Evolutionary conservation across 2,888 invertebrate species (phyloP), one percentile per base, ranked within the genome.

Genomic region (Autographa gamma): DNA sequence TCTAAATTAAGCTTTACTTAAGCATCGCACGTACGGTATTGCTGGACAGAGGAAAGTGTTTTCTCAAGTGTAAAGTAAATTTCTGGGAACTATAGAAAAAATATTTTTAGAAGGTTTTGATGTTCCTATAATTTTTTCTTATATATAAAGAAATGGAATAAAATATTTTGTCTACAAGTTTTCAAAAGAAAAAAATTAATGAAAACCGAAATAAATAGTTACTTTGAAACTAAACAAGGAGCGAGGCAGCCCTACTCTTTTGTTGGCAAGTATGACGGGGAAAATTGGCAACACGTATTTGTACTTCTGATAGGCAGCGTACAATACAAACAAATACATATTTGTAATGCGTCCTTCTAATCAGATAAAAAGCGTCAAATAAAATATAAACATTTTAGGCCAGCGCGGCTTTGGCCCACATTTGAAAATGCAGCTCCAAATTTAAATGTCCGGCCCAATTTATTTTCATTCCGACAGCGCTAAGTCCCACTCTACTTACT

Each of bases 401-500:
- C 18, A 32, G 9, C 56, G 66, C 73, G 66, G 70, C 77, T 64
- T 64, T 34, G 58, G 14, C 63, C 25, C n/a, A 19, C 13, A 58
- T 54, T 66, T 56, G 52, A 63, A 74, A 74, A 63, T 32, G 18
- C 54, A 14, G 54, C n/a, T 54, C 14, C 16, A 54, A 66, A 66
- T 71, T 32, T 62, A 66, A 71, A 69, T 11, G 32, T 8, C 25
- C 13, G 14, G 16, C 25, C 48, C 54, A 65, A 71, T 82, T 71
- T 69, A 70, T 77, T 69, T 77, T 70, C 66, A 72, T 72, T 73
- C 61, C 43, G 34, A 60, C 63, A 70, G 63, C 71, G 60, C 54
- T 71, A 63, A 81, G 63, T 75, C 79, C 70, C 83, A 83, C 84
- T 84, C 80, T 83, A 65, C 32, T 78, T 54, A n/a, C 34, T 38